Base-by-base conservation (phyloP, 2,888 invertebrate genomes). In the Rhagium mordax region DNA sequence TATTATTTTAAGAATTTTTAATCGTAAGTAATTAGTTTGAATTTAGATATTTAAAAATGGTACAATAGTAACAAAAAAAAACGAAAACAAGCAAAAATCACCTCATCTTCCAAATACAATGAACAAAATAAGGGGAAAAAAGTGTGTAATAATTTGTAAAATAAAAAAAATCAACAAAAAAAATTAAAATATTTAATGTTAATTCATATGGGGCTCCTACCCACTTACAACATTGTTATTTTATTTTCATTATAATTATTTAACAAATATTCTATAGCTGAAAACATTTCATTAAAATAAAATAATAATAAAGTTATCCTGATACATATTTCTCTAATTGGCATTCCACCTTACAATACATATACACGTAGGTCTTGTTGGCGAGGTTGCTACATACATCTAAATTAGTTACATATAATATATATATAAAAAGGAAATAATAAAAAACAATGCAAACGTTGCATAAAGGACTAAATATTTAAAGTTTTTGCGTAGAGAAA, bases 371-470 rank as follows among this genome's bases (percentile, higher is more conserved):
- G 71, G 65, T 68, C 66, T 79, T 78, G 78, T 79, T 81, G 81
- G 80, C 81, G 74, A 70, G 70, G 79, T 82, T 82, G 82, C 81
- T 78, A 77, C 75, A 66, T 76, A 79, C 82, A 81, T 82, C 83
- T 75, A 76, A 82, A 82, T 82, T 81, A 80, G 80, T 82, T 79
- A 66, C 72, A 20, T 20, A 51, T 16, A 16, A 49, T 4, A 16
- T 16, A 49, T 18, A 49, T 61, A 16, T 21, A 64, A 53, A 53
- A 16, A 62, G n/a, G n/a, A n/a, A n/a, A 49, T n/a, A 24, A 47
- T 21, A 15, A 51, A 49, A 29, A 27, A 29, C 18, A 20, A 24
- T 51, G 64, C 13, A 51, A 47, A 24, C 33, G 59, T 10, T 18
- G 16, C 57, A 13, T n/a, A 21, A 21, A 21, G 13, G 24, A 41